Base-by-base conservation (phyloP, 2,797 vertebrate species). In the Acanthornis magna region DNA sequence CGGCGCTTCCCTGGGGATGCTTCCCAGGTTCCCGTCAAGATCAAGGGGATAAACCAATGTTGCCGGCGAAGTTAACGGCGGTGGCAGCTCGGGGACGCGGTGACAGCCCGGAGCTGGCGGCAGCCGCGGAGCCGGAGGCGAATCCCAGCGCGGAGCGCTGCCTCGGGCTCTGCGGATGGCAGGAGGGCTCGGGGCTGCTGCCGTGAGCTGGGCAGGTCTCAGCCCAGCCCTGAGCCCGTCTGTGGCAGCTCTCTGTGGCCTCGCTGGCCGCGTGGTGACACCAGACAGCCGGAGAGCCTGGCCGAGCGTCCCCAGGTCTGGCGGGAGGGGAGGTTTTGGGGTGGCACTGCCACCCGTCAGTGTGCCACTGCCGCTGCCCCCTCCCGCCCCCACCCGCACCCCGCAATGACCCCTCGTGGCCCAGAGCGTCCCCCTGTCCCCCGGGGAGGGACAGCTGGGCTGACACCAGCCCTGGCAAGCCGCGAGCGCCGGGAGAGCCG, bases 261-360 rank as follows among this genome's bases (percentile, higher is more conserved):
- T 67, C 5, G 1, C 25, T 3, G 68, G 11, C 11, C 9, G 11
- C 0, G 2, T 2, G 75, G 54, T 36, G 55, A 16, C 86, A 40
- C 25, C 23, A 1, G 8, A 5, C 18, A 18, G 21, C 25, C 6
- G 0, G 1, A 4, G 17, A 20, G 10, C 27, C 51, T 0, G 1
- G 32, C 57, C 8, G 0, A 30, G 50, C 0, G 3, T 17, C 13
- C 13, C 34, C 45, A 71, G 20, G 5, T 1, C 23, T 0, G 19
- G 42, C 10, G 5, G 16, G 19, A 51, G 13, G 27, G 32, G 16
- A n/a, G 21, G 10, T 5, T 85, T 84, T 25, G 5, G 36, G 45
- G 19, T 25, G 26, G 9, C 27, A 6, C 45, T 5, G 42, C 27
- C 40, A 1, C 5, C 25, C 1, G 27, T 7, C 87, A 11, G 13